A percentile compares a stretch with the other conserved stretches of the same genome.
Evolutionary conservation across 2,888 invertebrate genomes (phyloP).

Genomic region (Morpho deidamia): DNA sequence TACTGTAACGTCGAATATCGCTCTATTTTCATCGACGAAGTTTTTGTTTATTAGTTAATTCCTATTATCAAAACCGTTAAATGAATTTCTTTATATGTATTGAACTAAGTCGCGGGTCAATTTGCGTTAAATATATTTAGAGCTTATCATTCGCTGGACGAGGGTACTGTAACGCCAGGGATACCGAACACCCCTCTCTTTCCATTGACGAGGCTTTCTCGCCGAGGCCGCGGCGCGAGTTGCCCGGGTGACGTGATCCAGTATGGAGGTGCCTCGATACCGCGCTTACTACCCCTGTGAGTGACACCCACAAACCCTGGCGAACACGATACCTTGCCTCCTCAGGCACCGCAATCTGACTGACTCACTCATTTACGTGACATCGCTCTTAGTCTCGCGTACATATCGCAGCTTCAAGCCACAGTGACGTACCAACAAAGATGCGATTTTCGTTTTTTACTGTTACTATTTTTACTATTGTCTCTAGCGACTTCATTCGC

Average conservation of each 20-base stretch:
- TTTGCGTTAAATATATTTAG: background rate
- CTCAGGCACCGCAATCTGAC: background rate
- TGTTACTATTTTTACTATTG: too few relatives aligned
- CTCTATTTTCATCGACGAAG: too few relatives aligned
- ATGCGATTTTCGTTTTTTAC: too few relatives aligned
- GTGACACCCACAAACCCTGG: slow-evolving; percentile 29
- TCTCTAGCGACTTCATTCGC: too few relatives aligned
- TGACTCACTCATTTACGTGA: background rate
- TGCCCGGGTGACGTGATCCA: slow-evolving; percentile 70
- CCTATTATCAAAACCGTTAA: background rate
- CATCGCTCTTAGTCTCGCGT: too few relatives aligned
- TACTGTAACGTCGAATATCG: too few relatives aligned
- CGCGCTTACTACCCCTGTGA: slow-evolving; percentile 73
- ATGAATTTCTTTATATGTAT: background rate
- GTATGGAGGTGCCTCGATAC: slow-evolving; percentile 75
- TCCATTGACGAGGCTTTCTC: slow-evolving; percentile 17
- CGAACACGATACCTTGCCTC: background rate
- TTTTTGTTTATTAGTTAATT: too few relatives aligned
- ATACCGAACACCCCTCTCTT: slow-evolving; percentile 34
- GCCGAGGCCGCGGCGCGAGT: slow-evolving; percentile 43
- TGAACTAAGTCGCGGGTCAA: too few relatives aligned
- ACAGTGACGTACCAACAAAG: too few relatives aligned
- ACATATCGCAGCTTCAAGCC: too few relatives aligned
- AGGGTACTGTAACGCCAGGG: slow-evolving; percentile 10
- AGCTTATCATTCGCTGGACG: slow-evolving; percentile 2